phyloP scores from a whole-genome alignment of 2,797 vertebrate species.

The Melanotaenia maccullochi region DNA sequence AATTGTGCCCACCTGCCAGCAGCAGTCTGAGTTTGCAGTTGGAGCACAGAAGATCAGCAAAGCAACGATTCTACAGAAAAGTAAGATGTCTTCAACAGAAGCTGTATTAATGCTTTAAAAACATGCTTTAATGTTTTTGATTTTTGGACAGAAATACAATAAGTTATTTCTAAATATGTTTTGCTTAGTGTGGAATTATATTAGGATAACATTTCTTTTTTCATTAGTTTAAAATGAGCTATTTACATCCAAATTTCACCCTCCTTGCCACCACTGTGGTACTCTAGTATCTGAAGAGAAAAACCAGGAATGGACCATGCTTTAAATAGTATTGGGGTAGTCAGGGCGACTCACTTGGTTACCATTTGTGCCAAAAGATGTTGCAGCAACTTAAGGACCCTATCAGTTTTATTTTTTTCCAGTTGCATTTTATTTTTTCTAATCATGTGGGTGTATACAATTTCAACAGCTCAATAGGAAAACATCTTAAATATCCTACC shows the following conservation, averaged over 20 bases:
- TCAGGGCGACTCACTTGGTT: too few relatives aligned
- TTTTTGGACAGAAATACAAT: neutral
- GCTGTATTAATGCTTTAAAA: neutral
- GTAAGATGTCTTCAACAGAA: conserved; percentile 77
- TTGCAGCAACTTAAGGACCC: neutral
- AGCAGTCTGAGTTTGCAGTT: conserved; percentile 92
- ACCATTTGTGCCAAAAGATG: too few relatives aligned
- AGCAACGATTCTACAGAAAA: conserved; percentile 95
- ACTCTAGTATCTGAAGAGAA: neutral
- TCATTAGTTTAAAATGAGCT: neutral
- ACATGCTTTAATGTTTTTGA: neutral
- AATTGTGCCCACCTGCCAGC: conserved; percentile 97
- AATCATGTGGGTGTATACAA: too few relatives aligned
- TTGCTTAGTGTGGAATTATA: neutral
- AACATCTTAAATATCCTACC: too few relatives aligned
- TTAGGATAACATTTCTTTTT: neutral
- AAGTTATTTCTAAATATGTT: neutral
- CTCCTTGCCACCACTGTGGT: neutral
- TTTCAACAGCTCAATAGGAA: too few relatives aligned
- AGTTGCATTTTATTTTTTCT: too few relatives aligned
- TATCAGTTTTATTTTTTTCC: neutral
- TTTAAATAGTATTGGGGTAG: too few relatives aligned
- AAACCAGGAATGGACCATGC: neutral
- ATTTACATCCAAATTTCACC: too few relatives aligned
- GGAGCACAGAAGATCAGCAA: conserved; percentile 97